Base-by-base conservation (phyloP, 2,113 vertebrate species). In the Hypocryptadius cinnamomeus region DNA sequence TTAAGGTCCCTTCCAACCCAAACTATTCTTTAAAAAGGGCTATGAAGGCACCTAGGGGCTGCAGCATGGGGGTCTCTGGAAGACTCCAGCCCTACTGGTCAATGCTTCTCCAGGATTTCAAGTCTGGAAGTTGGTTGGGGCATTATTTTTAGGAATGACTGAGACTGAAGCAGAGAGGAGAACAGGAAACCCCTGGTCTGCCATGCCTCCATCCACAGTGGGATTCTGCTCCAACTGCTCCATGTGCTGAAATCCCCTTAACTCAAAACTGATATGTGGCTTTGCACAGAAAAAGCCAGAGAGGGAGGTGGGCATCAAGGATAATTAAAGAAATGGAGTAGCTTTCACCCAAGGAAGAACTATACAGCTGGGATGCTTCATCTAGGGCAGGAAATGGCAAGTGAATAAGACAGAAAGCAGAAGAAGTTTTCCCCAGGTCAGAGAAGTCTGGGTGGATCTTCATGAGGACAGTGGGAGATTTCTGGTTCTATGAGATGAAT, bases 231-330 rank as follows among this genome's bases (percentile, higher is more conserved):
- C 42, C 23, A 4, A 2, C 22, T 40, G 37, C 45, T 77, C 47
- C 39, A 1, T 8, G 37, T 57, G 20, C 13, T 33, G 60, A 80
- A 35, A 48, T 53, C 33, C 39, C 31, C 61, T 63, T 15, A 10
- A 15, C 30, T 70, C 84, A 11, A 59, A 66, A 59, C 1, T 15
- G 18, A 3, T 20, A 1, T 0, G 0, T 56, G 66, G 44, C 24
- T 84, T 87, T 48, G 35, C 2, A 2, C 10, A 47, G 54, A 39
- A 50, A 40, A 40, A 40, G 40, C 40, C 40, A 40, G 57, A 80
- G 39, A 35, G 3, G 5, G 33, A 71, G 14, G 15, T 44, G 25
- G 25, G 9, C 30, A 57, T 51, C 25, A 40, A 51, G 20, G 45
- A 8, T 8, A 15, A 6, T 57, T 5, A 37, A 37, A 77, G 70